phyloP scores from a whole-genome alignment of 2,888 invertebrate species.

The Alloscopus bannaensis region DNA sequence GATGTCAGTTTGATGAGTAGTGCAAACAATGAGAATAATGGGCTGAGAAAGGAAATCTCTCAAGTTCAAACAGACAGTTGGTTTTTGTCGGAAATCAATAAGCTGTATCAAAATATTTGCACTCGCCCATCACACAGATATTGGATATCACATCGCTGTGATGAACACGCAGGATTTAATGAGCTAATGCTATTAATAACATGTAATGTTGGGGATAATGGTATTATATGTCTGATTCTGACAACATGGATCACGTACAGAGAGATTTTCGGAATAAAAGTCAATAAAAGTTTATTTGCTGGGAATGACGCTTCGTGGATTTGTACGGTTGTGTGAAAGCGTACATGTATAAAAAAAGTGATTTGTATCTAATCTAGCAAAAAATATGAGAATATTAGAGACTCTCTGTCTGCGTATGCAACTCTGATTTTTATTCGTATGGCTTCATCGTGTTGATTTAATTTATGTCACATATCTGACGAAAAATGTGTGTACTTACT shows the following conservation, averaged over 20 bases:
- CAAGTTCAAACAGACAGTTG: conserved; percentile 72
- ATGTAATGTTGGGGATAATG: background rate
- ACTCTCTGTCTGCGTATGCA: conserved; percentile 33
- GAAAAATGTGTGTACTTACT: background rate
- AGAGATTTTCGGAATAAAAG: conserved; percentile 38
- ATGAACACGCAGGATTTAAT: background rate
- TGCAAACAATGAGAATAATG: conserved; percentile 64
- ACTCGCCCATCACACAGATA: conserved; percentile 68
- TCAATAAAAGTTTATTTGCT: conserved; percentile 52
- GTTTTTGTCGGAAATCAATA: conserved; percentile 73
- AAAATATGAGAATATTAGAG: background rate
- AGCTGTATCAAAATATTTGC: conserved; percentile 73
- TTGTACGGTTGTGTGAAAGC: background rate
- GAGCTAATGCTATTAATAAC: background rate
- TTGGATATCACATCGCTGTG: background rate
- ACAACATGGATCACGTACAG: background rate
- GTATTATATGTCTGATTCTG: background rate
- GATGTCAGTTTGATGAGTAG: conserved; percentile 56
- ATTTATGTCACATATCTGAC: conserved; percentile 26
- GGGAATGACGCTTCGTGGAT: conserved; percentile 35
- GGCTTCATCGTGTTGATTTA: conserved; percentile 44
- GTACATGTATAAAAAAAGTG: background rate
- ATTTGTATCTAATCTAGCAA: background rate
- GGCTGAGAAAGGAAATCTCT: conserved; percentile 72
- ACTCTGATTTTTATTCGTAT: conserved; percentile 36